These are phyloP conservation scores for Erethizon dorsatum DNA, from an alignment of 2,797 vertebrate species.

Conservation along the genomic window DNA sequence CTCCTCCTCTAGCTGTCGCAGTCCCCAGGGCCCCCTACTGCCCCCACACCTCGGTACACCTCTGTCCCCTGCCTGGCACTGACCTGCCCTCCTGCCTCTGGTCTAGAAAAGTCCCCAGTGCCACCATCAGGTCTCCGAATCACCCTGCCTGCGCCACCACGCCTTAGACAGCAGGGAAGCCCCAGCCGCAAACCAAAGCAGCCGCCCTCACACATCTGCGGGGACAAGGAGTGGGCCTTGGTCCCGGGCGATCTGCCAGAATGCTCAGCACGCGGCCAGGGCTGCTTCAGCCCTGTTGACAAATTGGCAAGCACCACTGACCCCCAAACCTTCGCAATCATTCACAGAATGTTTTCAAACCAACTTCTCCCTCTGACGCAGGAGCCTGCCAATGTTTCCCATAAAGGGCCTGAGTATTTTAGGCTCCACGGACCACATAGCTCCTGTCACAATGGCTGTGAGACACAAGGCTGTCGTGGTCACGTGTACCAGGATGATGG, in stretches of 20 bases:
- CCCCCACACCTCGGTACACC: background rate
- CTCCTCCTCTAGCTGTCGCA: background rate
- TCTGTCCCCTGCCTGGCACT: background rate
- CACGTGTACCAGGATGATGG: accelerated
- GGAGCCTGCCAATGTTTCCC: background rate
- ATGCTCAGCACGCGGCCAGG: background rate
- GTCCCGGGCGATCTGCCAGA: background rate
- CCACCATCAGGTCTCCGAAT: background rate
- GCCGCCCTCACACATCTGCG: background rate
- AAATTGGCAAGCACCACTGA: background rate
- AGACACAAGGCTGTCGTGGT: background rate
- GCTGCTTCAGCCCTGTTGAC: background rate
- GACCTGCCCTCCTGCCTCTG: background rate
- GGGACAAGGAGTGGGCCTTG: background rate
- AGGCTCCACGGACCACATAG: no score
- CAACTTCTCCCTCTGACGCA: no score
- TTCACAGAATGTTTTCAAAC: background rate
- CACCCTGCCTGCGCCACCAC: background rate
- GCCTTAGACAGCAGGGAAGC: background rate
- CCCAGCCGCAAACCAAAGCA: background rate
- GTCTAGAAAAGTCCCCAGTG: background rate
- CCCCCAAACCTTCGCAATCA: background rate
- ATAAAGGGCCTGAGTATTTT: background rate
- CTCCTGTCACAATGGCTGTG: background rate
- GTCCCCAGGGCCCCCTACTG: background rate